Evolutionary conservation across 2,888 invertebrate genomes (phyloP), one percentile per base, ranked within the genome.

Genomic region (Cremastobaeus sp.): DNA sequence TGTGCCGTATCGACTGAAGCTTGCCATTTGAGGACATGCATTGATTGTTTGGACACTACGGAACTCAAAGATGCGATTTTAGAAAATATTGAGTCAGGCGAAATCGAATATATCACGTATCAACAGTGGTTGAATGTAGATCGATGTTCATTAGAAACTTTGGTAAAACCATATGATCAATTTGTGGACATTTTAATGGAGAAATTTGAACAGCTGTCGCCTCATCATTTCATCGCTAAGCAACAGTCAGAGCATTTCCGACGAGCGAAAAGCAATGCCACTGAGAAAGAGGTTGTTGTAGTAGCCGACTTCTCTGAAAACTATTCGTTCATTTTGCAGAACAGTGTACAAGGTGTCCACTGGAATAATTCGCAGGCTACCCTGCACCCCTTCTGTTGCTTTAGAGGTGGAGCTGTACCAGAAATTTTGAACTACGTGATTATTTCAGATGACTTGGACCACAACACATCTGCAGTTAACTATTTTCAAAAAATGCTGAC

Each of bases 331-430:
- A 18, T 48, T 3, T 2, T 48, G n/a, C 62, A 66, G 62, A 52
- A 74, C 43, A 68, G 48, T 12, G 43, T 74, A 21, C 65, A 66
- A 48, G 62, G 68, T 11, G 35, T 54, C 6, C 45, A 75, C 45
- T 74, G 64, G 76, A 75, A 74, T 48, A 69, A 77, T 41, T 48
- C 17, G 8, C 73, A 75, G 41, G 72, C 64, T 8, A 75, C 73
- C 30, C 15, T 77, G 5, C 75, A 76, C 55, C 71, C 74, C 21
- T 71, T 70, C 17, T 41, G 37, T 25, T 73, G 60, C 25, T 55
- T 57, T 41, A 47, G 47, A 71, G 47, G n/a, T 12, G 50, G 32
- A 12, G 32, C 21, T 14, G 43, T 21, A 12, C 21, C 21, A 14
- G 25, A 39, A 41, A 74, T 50, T 45, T 28, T 64, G 5, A 74